phyloP scores from a whole-genome alignment of 1,140 invertebrate species.

The Pogonognathellus flavescens region DNA sequence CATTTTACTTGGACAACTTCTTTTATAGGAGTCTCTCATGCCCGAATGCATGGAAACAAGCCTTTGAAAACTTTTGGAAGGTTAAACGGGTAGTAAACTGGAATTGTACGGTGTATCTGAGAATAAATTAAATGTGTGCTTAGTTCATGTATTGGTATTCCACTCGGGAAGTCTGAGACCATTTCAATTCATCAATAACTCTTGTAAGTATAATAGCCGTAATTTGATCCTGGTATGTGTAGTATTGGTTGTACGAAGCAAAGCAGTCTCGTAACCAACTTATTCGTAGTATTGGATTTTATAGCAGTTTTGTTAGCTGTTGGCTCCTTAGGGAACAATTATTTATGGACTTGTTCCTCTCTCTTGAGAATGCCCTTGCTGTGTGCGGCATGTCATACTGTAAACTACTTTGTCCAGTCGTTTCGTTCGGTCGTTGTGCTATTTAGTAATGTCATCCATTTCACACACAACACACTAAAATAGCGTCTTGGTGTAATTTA shows the following conservation, averaged over 20 bases:
- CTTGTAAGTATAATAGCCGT: neutral
- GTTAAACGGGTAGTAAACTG: too few relatives aligned
- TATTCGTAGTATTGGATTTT: constrained; percentile 18
- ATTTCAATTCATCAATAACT: constrained; percentile 37
- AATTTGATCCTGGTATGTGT: neutral
- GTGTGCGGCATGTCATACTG: neutral
- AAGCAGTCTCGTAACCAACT: neutral
- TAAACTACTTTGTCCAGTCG: too few relatives aligned
- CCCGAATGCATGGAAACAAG: too few relatives aligned
- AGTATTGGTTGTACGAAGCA: neutral
- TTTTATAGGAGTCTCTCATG: too few relatives aligned
- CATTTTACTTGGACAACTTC: too few relatives aligned
- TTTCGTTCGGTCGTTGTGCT: too few relatives aligned
- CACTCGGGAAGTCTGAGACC: neutral
- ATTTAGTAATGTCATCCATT: too few relatives aligned
- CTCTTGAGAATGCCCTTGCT: neutral
- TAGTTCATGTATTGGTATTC: constrained; percentile 13
- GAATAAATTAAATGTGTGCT: constrained; percentile 17
- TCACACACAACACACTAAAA: too few relatives aligned
- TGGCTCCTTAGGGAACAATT: constrained; percentile 34
- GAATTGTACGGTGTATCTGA: neutral
- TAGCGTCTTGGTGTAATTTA: too few relatives aligned
- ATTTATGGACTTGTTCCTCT: constrained; percentile 26
- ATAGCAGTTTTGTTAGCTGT: constrained; percentile 39
- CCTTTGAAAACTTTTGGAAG: too few relatives aligned